A percentile compares a stretch with the other conserved stretches of the same genome.
Conservation (phyloP, 2,113 vertebrate genomes). For the Ariopsis seemanni region DNA sequence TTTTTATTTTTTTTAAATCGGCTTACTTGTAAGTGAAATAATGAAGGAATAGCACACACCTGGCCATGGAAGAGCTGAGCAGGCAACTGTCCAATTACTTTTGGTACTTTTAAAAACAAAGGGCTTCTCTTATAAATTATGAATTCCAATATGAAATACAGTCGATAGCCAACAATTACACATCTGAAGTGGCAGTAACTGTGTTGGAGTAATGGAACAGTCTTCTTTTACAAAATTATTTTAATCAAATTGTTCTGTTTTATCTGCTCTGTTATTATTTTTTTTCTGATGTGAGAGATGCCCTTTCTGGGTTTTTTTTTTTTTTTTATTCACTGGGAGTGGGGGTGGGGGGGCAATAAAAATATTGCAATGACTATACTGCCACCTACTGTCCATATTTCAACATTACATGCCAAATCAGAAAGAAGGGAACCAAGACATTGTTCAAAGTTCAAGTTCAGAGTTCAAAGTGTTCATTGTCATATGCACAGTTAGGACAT, state of each 20-base stretch:
- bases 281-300: neutral
- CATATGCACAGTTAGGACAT: no score
- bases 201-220: neutral
- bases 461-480: no score
- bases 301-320: no score
- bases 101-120: neutral
- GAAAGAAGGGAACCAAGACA: neutral
- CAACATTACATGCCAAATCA: neutral
- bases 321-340: no score
- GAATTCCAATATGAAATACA: no score
- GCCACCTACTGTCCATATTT: constrained; percentile 30
- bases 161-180: neutral
- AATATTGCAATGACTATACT: neutral
- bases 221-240: neutral
- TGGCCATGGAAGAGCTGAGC: no score
- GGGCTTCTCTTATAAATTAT: no score
- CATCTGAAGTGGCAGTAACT: neutral
- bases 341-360: no score
- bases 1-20: neutral
- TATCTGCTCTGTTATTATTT: neutral
- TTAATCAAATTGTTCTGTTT: constrained; percentile 1
- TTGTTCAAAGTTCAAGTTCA: neutral
- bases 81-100: no score
- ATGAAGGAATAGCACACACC: no score
- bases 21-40: neutral